Evolutionary conservation across 2,888 invertebrate genomes (phyloP).

Genomic region (Augiades crinisus): DNA sequence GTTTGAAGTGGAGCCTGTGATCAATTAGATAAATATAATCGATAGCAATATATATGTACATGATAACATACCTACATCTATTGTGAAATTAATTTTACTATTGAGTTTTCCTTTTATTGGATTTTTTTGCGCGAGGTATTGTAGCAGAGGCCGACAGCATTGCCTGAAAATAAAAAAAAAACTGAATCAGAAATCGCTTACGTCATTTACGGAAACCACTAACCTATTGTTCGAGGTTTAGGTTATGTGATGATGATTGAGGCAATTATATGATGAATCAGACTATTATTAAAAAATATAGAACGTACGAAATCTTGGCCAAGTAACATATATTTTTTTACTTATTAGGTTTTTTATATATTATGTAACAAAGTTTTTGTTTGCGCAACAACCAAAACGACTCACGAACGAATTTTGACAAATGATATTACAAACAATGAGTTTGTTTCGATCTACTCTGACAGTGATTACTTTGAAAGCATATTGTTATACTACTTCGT

Average conservation of each 20-base stretch:
- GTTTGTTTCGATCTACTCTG: slow-evolving; percentile 22
- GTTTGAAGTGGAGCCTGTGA: slow-evolving; percentile 5
- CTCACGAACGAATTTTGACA: slow-evolving; percentile 13
- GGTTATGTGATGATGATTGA: no score
- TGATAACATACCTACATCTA: slow-evolving; percentile 35
- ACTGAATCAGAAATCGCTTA: no score
- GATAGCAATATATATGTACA: slow-evolving; percentile 18
- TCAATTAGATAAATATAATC: slow-evolving; percentile 25
- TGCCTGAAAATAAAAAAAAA: slow-evolving; percentile 82
- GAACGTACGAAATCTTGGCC: no score
- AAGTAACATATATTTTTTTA: no score
- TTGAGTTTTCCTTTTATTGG: slow-evolving; percentile 86
- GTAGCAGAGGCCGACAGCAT: slow-evolving; percentile 85
- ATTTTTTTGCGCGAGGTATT: slow-evolving; percentile 87
- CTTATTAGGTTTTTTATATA: no score
- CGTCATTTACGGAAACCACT: no score
- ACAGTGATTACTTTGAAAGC: slow-evolving; percentile 27
- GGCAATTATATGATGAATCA: no score
- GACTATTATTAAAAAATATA: no score
- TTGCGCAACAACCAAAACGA: slow-evolving; percentile 2
- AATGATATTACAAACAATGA: slow-evolving; percentile 23
- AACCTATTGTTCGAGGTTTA: no score
- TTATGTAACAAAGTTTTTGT: slow-evolving; percentile 9
- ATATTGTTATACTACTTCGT: slow-evolving; percentile 26
- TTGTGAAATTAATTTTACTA: slow-evolving; percentile 43